Evolutionary conservation across 1,140 invertebrate species (phyloP), one percentile per base, ranked within the genome.

Genomic region (Psilanteris sp.): DNA sequence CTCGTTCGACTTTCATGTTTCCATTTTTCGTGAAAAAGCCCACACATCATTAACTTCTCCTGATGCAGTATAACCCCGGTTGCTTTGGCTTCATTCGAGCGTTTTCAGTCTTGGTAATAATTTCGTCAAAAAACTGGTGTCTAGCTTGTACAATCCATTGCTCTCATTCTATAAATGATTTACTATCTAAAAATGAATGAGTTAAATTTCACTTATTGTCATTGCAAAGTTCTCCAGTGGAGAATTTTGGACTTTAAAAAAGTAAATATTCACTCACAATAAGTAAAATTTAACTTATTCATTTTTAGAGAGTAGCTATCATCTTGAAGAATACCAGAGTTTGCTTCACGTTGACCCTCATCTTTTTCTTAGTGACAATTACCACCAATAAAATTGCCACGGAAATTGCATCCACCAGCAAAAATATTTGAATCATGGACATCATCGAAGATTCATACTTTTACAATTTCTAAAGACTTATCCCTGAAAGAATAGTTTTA

Each of bases 81-180:
- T 79, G 81, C 15, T 55, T 52, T 2, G 87, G 39, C 18, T 64
- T 76, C 3, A 31, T 68, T 26, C 78, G 82, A 4, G 79, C 83
- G 7, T 66, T 34, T 66, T 79, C 78, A 6, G 81, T 81, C 13
- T 83, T 79, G 3, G 34, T 37, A 13, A 80, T 68, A 4, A 87
- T 82, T 0, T 70, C 70, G 14, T 87, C 80, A 1, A 87, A n/a
- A n/a, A 64, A 0, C 79, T 79, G 2, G 39, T 61, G 31, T 87
- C 82, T 16, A 88, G 48, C 22, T 80, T 80, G 22, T 87, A 82
- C 11, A 88, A 20, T 3, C 73, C 79, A 13, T 62, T 82, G 72
- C 84, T 88, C 4, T 86, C 73, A 36, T 88, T n/a, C n/a, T n/a
- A n/a, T n/a, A n/a, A n/a, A n/a, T n/a, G n/a, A n/a, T n/a, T n/a